phyloP scores from a whole-genome alignment of 1,140 invertebrate species.

The Globodera rostochiensis region DNA sequence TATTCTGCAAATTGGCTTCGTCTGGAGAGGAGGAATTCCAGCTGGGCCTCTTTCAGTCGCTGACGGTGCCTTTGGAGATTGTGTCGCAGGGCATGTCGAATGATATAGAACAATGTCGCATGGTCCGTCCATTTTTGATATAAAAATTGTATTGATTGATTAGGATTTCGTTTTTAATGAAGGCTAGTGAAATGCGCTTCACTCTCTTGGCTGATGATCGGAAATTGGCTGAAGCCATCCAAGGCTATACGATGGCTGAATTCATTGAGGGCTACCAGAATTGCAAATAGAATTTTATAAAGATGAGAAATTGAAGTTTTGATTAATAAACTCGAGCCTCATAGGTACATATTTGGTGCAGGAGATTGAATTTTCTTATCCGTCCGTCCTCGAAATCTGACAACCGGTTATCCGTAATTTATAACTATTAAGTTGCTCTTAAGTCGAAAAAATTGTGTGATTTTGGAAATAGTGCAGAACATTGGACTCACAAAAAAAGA shows the following conservation, averaged over 20 bases:
- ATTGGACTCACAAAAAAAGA: too few species aligned
- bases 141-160: neutral
- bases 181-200: slow-evolving; percentile 34
- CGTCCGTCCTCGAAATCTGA: too few species aligned
- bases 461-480: too few species aligned
- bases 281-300: slow-evolving; percentile 19
- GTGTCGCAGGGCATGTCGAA: neutral
- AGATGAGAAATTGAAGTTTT: too few species aligned
- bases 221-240: slow-evolving; percentile 26
- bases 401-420: too few species aligned
- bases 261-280: slow-evolving; percentile 27
- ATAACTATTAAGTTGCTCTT: too few species aligned
- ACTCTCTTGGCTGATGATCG: slow-evolving; percentile 27
- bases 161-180: neutral
- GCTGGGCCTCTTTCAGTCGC: slow-evolving; percentile 29
- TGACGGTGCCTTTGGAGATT: slow-evolving; percentile 6
- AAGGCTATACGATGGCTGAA: slow-evolving; percentile 23
- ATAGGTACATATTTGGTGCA: too few species aligned
- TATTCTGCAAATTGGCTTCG: slow-evolving; percentile 22
- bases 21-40: slow-evolving; percentile 2
- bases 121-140: neutral
- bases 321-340: too few species aligned
- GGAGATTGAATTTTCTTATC: too few species aligned
- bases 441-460: too few species aligned
- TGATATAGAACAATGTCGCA: neutral